Evolutionary conservation across 2,797 vertebrate species (phyloP).

Genomic region (Emys orbicularis): DNA sequence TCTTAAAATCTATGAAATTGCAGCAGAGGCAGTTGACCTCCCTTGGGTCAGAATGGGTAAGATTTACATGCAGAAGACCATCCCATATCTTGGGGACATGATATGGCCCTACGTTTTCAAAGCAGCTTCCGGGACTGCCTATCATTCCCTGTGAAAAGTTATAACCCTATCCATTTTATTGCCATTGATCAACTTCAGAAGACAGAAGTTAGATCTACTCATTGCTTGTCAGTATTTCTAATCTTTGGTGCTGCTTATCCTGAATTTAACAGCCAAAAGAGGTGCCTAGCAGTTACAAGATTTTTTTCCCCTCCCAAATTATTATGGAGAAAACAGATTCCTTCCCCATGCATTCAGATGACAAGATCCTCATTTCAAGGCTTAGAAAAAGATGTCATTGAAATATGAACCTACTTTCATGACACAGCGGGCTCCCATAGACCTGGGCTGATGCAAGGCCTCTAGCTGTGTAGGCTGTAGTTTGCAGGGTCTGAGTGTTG

Average conservation of each 20-base stretch:
- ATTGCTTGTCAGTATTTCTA: not conserved
- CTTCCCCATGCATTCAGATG: not conserved
- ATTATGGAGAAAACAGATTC: not conserved
- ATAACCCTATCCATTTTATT: not conserved
- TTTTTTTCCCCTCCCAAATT: not conserved
- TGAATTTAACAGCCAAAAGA: conserved; percentile 4
- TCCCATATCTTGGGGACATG: not conserved
- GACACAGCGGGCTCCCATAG: conserved; percentile 54
- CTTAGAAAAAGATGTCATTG: not conserved
- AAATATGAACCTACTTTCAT: conserved; percentile 71
- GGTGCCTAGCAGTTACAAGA: not conserved
- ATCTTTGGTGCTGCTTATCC: not conserved
- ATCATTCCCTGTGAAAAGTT: not conserved
- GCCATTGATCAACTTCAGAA: not conserved
- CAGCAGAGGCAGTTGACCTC: conserved; percentile 27
- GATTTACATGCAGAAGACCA: not conserved
- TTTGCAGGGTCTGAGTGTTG: conserved; percentile 80
- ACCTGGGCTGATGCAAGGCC: conserved; percentile 33
- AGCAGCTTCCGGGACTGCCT: not conserved
- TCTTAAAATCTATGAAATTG: conserved; percentile 2
- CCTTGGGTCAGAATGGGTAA: not conserved
- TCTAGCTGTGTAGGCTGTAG: conserved; percentile 37
- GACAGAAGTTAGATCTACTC: not conserved
- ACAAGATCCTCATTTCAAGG: not conserved
- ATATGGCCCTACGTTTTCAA: not conserved